Conservation (phyloP, 2,888 invertebrate genomes). For the Lysandra bellargus region DNA sequence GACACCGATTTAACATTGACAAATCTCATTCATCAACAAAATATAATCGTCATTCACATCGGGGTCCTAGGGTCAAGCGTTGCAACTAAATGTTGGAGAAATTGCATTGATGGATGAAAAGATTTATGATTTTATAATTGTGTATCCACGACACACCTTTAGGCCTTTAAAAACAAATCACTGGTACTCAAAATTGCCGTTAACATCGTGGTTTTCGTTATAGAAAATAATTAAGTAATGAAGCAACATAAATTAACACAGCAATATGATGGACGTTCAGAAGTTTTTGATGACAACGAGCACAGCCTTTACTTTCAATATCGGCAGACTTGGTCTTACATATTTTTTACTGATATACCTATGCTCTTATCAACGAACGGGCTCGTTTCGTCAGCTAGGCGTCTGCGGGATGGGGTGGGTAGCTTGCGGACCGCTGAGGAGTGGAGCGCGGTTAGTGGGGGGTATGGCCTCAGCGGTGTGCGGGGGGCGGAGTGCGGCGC, state of each 20-base stretch:
- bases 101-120: not conserved
- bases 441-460: not conserved
- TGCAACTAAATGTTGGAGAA: not conserved
- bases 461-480: too few relatives aligned
- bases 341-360: not conserved
- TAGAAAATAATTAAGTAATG: too few relatives aligned
- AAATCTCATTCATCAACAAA: not conserved
- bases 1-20: not conserved
- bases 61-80: not conserved
- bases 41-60: constrained; percentile 1
- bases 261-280: too few relatives aligned
- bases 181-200: not conserved
- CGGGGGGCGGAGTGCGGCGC: constrained; percentile 36
- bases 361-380: not conserved
- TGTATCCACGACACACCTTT: not conserved
- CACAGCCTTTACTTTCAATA: too few relatives aligned
- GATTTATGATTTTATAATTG: not conserved
- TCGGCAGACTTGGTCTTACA: too few relatives aligned
- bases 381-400: too few relatives aligned
- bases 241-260: too few relatives aligned
- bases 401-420: too few relatives aligned
- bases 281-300: too few relatives aligned
- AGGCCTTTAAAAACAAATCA: not conserved
- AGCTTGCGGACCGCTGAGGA: not conserved
- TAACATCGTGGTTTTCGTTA: too few relatives aligned